A percentile compares a stretch with the other conserved stretches of the same genome.
Evolutionary conservation across 2,797 vertebrate genomes (phyloP).

Genomic region (Hirundo rustica): DNA sequence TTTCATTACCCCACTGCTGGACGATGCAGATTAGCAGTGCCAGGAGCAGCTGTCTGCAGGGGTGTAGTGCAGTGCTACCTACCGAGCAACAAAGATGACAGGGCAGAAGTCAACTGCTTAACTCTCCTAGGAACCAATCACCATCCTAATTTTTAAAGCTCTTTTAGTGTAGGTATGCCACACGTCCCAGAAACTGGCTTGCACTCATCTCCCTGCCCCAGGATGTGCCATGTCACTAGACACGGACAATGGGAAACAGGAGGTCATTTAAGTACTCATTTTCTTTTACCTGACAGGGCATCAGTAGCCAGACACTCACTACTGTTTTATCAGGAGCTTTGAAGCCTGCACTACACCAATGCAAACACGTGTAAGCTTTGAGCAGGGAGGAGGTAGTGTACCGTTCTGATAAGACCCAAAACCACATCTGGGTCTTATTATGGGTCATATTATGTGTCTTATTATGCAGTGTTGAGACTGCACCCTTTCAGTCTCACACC

Average conservation of each 20-base stretch:
- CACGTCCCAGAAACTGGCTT: neutral
- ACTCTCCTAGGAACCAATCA: neutral
- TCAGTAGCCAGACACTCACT: neutral
- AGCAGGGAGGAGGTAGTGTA: neutral
- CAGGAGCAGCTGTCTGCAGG: neutral
- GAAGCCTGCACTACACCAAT: neutral
- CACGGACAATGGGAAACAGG: neutral
- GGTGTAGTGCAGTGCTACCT: neutral
- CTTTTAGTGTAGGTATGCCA: neutral
- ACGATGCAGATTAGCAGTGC: neutral
- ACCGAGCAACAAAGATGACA: neutral
- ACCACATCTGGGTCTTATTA: neutral
- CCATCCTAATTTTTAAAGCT: neutral
- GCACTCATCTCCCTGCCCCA: neutral
- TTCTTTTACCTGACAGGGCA: neutral
- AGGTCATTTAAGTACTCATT: constrained; percentile 8
- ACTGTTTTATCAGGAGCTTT: neutral
- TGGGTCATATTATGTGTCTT: neutral
- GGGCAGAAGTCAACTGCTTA: neutral
- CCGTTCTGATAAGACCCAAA: neutral
- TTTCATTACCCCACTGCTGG: neutral
- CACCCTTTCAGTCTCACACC: neutral
- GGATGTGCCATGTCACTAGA: constrained; percentile 11
- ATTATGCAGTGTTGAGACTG: neutral
- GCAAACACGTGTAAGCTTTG: neutral